These are phyloP conservation scores for Lycaon pictus DNA, from an alignment of 2,113 vertebrate species.

Conservation along the genomic window DNA sequence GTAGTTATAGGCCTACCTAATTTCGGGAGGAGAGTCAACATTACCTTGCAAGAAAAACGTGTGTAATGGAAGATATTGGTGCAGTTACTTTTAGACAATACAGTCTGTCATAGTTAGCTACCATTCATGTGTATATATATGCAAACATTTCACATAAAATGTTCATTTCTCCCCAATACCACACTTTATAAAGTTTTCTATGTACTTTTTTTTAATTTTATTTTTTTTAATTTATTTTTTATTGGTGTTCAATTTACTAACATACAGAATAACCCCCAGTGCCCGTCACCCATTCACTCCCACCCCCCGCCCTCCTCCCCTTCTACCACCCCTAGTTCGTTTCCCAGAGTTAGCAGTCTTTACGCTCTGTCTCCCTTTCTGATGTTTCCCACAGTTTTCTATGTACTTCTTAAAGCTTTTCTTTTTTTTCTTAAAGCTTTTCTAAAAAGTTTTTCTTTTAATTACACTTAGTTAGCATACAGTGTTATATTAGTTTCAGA, in stretches of 20 bases:
- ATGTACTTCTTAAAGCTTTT: not conserved
- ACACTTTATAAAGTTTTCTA: not conserved
- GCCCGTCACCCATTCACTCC: too few relatives aligned
- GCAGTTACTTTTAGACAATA: slow-evolving; percentile 7
- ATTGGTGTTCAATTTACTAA: too few relatives aligned
- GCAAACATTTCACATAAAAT: not conserved
- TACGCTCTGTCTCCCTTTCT: too few relatives aligned
- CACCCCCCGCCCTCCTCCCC: too few relatives aligned
- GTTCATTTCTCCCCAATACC: not conserved
- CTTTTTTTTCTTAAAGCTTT: not conserved
- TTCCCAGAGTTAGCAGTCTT: too few relatives aligned
- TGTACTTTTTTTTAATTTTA: not conserved
- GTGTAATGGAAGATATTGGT: not conserved
- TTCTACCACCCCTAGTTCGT: too few relatives aligned
- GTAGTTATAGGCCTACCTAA: not conserved
- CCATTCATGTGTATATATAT: not conserved
- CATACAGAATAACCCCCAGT: too few relatives aligned
- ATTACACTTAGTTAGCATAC: not conserved
- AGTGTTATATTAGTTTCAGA: not conserved
- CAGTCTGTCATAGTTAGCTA: not conserved
- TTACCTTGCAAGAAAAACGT: not conserved
- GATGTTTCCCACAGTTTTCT: too few relatives aligned
- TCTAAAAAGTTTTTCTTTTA: not conserved
- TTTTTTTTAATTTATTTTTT: too few relatives aligned
- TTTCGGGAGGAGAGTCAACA: not conserved